Percentiles rank a stretch among this genome's conserved stretches.
Evolutionary conservation across 2,888 invertebrate genomes (phyloP).

Genomic region (Pandemis cinnamomeana): DNA sequence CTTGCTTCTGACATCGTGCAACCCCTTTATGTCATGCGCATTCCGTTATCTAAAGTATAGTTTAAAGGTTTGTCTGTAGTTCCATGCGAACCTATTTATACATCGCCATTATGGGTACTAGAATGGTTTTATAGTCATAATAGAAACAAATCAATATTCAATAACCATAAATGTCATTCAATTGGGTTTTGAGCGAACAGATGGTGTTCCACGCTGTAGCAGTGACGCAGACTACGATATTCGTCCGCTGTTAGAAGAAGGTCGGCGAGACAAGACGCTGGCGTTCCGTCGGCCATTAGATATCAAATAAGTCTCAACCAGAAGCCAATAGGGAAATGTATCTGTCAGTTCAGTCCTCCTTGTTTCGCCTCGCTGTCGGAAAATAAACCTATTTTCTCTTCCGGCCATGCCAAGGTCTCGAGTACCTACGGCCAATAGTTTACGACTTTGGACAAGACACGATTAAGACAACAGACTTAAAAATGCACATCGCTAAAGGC

Average conservation of each 20-base stretch:
- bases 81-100: not conserved
- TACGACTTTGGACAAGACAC: conserved; percentile 12
- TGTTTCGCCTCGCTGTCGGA: conserved; percentile 1
- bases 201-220: conserved; percentile 27
- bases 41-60: not conserved
- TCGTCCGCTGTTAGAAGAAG: conserved; percentile 28
- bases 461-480: not conserved
- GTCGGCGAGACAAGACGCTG: conserved; percentile 12
- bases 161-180: conserved; percentile 40
- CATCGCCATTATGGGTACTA: conserved; percentile 9
- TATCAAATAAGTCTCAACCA: conserved; percentile 13
- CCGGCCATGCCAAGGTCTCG: conserved; percentile 3
- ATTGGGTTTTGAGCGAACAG: conserved; percentile 39
- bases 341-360: conserved; percentile 14
- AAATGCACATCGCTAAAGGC: not conserved
- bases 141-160: conserved; percentile 40
- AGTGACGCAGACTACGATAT: conserved; percentile 27
- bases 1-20: not conserved
- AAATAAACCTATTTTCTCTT: conserved; percentile 21
- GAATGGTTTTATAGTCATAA: conserved; percentile 27
- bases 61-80: not conserved
- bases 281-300: not conserved
- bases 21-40: not conserved
- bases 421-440: conserved; percentile 1
- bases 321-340: conserved; percentile 13